Percentiles rank a stretch among this genome's conserved stretches.
Evolutionary conservation across 1,140 invertebrate genomes (phyloP).

Genomic region (Anoplolepis gracilipes): DNA sequence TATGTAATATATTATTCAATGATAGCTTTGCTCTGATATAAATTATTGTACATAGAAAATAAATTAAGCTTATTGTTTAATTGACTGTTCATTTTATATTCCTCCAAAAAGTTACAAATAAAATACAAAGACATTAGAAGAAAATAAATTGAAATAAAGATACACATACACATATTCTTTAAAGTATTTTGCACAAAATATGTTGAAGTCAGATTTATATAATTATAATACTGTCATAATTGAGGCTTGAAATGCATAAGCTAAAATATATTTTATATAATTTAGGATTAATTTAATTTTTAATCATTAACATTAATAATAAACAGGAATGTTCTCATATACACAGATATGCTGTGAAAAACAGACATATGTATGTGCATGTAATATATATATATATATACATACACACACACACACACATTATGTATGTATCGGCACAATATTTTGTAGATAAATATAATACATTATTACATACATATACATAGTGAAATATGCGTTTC

Average conservation of each 20-base stretch:
- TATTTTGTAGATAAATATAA: too few relatives aligned
- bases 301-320: slow-evolving; percentile 63
- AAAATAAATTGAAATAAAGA: neutral
- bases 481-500: slow-evolving; percentile 37
- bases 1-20: slow-evolving; percentile 5
- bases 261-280: slow-evolving; percentile 1
- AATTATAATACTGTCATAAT: neutral
- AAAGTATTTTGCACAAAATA: neutral
- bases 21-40: slow-evolving; percentile 17
- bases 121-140: neutral
- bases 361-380: slow-evolving; percentile 21
- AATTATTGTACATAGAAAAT: slow-evolving; percentile 47
- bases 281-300: slow-evolving; percentile 55
- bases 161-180: neutral
- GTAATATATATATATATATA: slow-evolving; percentile 41
- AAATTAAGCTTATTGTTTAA: slow-evolving; percentile 20
- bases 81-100: neutral
- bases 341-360: slow-evolving; percentile 33
- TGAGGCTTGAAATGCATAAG: neutral
- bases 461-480: slow-evolving; percentile 63
- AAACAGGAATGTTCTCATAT: slow-evolving; percentile 70
- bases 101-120: neutral
- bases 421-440: neutral
- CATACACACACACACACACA: slow-evolving; percentile 63
- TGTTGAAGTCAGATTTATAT: neutral